Evolutionary conservation across 2,888 invertebrate genomes (phyloP), one percentile per base, ranked within the genome.

Genomic region (Hydraecia micacea): DNA sequence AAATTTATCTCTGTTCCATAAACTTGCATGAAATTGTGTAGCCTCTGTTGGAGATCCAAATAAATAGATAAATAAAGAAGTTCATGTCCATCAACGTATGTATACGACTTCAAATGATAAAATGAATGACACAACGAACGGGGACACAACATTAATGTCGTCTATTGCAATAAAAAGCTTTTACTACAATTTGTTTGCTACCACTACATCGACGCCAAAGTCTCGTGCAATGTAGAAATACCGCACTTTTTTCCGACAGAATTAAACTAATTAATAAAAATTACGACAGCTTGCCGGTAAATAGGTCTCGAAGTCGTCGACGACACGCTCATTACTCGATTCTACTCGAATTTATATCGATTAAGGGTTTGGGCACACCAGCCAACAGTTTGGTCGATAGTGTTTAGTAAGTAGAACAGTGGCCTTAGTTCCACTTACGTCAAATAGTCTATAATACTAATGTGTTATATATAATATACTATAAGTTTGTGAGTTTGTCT

Each of bases 251-350:
- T 92, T 91, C 87, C 83, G 83, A 82, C 86, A 85, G 88, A 90
- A 91, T 91, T 91, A 91, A 89, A 90, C 91, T 93, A 95, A 95
- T 95, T 94, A 93, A 92, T 91, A 91, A 89, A 85, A 88, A 91
- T 95, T 95, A 91, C 92, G 92, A 92, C 93, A 94, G 85, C 68
- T 73, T 75, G 86, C 84, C 84, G 78, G 77, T 90, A 90, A 92
- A 91, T 92, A 90, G 91, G 86, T 84, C 85, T 88, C 83, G 73
- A 89, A 90, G 90, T 91, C 90, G 86, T 76, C 85, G 87, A 86
- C 86, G 91, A 90, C 90, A 90, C 89, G 91, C 89, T 90, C 83
- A 83, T 91, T 89, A 87, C 80, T 83, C 71, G 88, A 86, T 87
- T 86, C 69, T 86, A 88, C 55, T 89, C 86, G 87, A 88, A 86